Evolutionary conservation across 1,140 invertebrate genomes (phyloP).

Genomic region (Laodelphax striatellus): DNA sequence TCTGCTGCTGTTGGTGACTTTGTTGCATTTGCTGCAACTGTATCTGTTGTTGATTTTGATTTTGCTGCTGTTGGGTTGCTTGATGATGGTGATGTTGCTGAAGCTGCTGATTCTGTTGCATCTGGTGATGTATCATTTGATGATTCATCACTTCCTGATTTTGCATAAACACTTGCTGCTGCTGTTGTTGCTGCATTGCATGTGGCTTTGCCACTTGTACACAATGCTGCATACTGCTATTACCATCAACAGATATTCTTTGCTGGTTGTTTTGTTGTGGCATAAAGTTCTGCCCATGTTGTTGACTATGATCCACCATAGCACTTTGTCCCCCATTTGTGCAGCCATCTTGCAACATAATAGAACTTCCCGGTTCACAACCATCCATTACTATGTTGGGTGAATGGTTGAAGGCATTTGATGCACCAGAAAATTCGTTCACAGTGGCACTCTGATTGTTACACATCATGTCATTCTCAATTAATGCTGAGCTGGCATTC

Average conservation of each 20-base stretch:
- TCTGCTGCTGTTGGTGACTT: constrained; percentile 31
- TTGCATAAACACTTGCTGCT: constrained; percentile 2
- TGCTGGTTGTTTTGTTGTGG: not conserved
- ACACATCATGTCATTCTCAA: too few species aligned
- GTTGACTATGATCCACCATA: constrained; percentile 3
- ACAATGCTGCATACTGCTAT: not conserved
- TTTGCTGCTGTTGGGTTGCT: constrained; percentile 19
- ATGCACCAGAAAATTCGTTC: too few species aligned
- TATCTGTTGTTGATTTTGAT: not conserved
- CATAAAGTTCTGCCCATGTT: constrained; percentile 1
- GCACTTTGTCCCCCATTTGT: too few species aligned
- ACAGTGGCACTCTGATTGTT: too few species aligned
- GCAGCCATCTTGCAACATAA: too few species aligned
- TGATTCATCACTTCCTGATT: constrained; percentile 30
- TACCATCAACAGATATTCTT: not conserved
- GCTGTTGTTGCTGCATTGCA: not conserved
- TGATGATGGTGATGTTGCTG: constrained; percentile 16
- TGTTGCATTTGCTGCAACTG: constrained; percentile 25
- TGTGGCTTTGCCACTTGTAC: not conserved
- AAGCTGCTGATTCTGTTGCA: constrained; percentile 19
- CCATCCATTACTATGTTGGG: too few species aligned
- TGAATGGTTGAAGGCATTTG: too few species aligned
- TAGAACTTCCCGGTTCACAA: too few species aligned
- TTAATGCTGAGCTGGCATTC: too few species aligned
- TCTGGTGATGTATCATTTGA: constrained; percentile 27